phyloP scores from a whole-genome alignment of 2,888 invertebrate genomes.

The Macrophya alboannulata region DNA sequence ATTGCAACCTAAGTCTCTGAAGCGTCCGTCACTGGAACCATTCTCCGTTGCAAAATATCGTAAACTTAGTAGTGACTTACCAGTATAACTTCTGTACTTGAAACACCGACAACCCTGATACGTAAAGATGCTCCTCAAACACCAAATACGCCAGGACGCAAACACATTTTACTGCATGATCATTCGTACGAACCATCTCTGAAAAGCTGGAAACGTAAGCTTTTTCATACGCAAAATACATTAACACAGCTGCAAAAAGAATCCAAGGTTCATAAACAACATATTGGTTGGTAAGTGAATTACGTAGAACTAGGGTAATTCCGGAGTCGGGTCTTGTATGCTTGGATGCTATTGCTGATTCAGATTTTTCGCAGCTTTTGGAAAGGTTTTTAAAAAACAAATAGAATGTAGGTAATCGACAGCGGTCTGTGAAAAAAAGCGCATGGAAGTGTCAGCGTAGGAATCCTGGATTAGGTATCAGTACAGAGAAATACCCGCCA shows the following conservation, averaged over 20 bases:
- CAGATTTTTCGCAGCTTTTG: background rate
- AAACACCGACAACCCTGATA: background rate
- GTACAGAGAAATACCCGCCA: no score
- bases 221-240: background rate
- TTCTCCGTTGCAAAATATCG: background rate
- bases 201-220: background rate
- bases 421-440: background rate
- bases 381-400: background rate
- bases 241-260: background rate
- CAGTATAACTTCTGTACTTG: background rate
- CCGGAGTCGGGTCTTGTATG: background rate
- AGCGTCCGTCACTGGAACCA: background rate
- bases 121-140: background rate
- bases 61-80: background rate
- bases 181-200: background rate
- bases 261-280: background rate
- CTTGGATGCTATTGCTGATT: slow-evolving; percentile 18
- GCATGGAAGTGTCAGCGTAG: background rate
- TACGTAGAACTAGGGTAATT: background rate
- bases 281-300: slow-evolving; percentile 25
- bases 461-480: background rate
- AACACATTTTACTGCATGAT: background rate
- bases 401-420: background rate
- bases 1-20: background rate
- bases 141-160: background rate